phyloP scores from a whole-genome alignment of 2,797 vertebrate species.

The Cyprinella venusta region DNA sequence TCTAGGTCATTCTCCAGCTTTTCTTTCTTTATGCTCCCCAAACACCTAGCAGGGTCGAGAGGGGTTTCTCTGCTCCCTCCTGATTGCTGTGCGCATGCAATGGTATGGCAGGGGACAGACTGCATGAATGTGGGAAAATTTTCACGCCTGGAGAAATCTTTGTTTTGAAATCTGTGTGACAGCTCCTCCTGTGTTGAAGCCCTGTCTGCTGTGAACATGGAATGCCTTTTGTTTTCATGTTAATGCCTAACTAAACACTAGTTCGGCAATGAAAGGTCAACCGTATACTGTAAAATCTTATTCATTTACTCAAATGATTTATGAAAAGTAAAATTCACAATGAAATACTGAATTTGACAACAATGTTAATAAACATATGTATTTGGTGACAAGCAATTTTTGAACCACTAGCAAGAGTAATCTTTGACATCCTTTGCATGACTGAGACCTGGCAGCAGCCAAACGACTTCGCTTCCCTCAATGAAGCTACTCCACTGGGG shows the following conservation, averaged over 20 bases:
- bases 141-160: conserved; percentile 27
- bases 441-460: too few species aligned
- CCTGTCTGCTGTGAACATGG: conserved; percentile 17
- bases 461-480: too few species aligned
- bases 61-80: conserved; percentile 20
- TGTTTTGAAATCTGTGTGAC: conserved; percentile 41
- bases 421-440: too few species aligned
- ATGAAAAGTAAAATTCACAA: neutral
- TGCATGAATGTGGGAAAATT: conserved; percentile 30
- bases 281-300: conserved; percentile 19
- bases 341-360: conserved; percentile 1
- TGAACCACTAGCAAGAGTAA: neutral
- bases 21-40: conserved; percentile 34
- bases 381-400: neutral
- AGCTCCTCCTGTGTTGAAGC: conserved; percentile 24
- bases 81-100: conserved; percentile 35
- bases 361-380: neutral
- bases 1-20: neutral
- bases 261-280: neutral
- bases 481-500: too few species aligned
- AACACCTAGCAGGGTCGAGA: conserved; percentile 34
- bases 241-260: conserved; percentile 7
- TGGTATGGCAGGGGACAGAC: conserved; percentile 31
- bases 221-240: conserved; percentile 5
- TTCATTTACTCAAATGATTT: conserved; percentile 1